Conservation (phyloP, 2,888 invertebrate genomes). For the Erebia epiphron region DNA sequence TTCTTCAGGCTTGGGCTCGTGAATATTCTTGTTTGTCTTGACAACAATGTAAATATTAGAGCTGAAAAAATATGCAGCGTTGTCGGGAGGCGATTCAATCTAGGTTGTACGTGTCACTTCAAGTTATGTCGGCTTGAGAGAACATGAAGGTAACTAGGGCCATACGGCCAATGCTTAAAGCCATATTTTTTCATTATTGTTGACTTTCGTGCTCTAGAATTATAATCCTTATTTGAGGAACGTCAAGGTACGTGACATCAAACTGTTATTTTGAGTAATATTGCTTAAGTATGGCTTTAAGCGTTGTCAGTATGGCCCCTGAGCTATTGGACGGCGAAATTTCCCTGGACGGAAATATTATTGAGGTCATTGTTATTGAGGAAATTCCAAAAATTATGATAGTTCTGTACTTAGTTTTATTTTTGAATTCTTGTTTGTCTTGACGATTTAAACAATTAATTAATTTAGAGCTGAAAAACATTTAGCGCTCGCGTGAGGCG, state of each 20-base stretch:
- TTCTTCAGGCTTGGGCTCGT: not conserved
- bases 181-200: too few relatives aligned
- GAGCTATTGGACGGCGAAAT: not conserved
- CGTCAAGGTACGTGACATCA: too few relatives aligned
- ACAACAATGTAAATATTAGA: constrained; percentile 1
- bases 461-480: too few relatives aligned
- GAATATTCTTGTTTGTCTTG: not conserved
- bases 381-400: not conserved
- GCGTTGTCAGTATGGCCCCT: too few relatives aligned
- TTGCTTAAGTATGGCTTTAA: too few relatives aligned
- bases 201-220: too few relatives aligned
- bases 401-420: too few relatives aligned
- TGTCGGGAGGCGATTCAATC: not conserved
- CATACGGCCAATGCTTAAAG: too few relatives aligned
- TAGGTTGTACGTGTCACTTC: constrained; percentile 10
- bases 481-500: not conserved
- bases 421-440: too few relatives aligned
- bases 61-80: not conserved
- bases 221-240: too few relatives aligned
- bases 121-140: constrained; percentile 4
- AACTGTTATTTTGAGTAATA: too few relatives aligned
- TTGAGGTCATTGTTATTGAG: not conserved
- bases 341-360: not conserved
- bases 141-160: not conserved
- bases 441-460: too few relatives aligned